Evolutionary conservation across 2,888 invertebrate genomes (phyloP), one percentile per base, ranked within the genome.

Genomic region (Melanostoma scalare): DNA sequence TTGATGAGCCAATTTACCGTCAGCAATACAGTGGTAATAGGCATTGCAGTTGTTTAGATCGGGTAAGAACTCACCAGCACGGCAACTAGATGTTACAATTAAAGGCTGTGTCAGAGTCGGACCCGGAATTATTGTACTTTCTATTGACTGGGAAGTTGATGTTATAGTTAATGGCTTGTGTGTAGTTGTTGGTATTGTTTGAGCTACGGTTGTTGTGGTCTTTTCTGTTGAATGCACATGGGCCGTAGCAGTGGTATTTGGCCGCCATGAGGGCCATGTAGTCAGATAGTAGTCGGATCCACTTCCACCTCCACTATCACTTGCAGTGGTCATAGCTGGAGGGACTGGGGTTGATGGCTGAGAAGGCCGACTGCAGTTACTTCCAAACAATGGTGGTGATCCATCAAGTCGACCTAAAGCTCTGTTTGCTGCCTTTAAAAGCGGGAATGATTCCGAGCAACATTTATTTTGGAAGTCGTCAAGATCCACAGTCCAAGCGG

Each of bases 381-480:
- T 92, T 0, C 92, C 91, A 0, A 91, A 88, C 0, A 93, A 92
- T 2, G 93, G 93, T 3, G 93, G 92, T 3, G 93, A 92, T 4
- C 92, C 89, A 1, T 93, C 92, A 3, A 92, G 87, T 6, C 93
- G 92, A 38, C 96, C 96, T 33, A 98, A 91, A 0, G 95, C 97
- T 20, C 95, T 93, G 82, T 96, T 96, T 2, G 97, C 94, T 1
- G 95, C 94, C 50, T 94, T 93, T 8, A 97, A 92, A 52, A 97
- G 90, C 0, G 97, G 96, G 86, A 94, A 96, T 0, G 96, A 92
- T 88, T 96, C 96, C 3, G 92, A 92, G 88, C 97, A 97, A 89
- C 97, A 98, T 1, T 94, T 93, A 90, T 97, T 97, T 86, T 93
- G 94, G 89, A 96, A 97, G 89, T 98, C 97, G 87, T 97, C 97